Evolutionary conservation across 64 coral and sea anemone genomes (phyloP).

Genomic region (Dendronephthya gigantea): DNA sequence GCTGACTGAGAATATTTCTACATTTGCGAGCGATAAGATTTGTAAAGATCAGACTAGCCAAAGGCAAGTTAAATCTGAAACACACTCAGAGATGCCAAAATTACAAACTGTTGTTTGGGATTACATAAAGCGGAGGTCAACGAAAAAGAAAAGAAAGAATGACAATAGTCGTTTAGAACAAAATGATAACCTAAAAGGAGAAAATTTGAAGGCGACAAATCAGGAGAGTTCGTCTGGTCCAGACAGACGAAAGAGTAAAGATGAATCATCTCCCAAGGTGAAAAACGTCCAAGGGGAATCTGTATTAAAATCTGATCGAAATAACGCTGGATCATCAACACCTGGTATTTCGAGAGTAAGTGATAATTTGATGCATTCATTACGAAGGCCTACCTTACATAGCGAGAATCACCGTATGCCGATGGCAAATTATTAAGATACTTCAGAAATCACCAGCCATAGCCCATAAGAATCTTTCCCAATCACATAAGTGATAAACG

Average conservation of each 20-base stretch:
- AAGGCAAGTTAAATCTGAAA: not conserved
- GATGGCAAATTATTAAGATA: too few species aligned
- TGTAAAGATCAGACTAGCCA: not conserved
- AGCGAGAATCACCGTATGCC: too few species aligned
- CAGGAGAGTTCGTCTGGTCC: not conserved
- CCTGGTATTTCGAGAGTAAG: not conserved
- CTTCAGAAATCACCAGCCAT: too few species aligned
- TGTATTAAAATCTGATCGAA: not conserved
- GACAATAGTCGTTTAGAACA: not conserved
- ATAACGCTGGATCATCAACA: not conserved
- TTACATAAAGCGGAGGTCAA: not conserved
- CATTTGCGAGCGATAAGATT: not conserved
- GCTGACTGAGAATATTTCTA: not conserved
- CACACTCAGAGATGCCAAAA: not conserved
- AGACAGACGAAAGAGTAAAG: not conserved
- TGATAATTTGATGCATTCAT: not conserved
- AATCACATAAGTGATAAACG: too few species aligned
- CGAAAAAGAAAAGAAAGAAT: not conserved
- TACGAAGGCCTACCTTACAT: not conserved
- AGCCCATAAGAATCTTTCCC: too few species aligned
- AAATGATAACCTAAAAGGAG: not conserved
- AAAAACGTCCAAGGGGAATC: not conserved
- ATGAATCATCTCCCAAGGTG: not conserved
- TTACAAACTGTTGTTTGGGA: slow-evolving; percentile 7
- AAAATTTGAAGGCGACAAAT: not conserved